Evolutionary conservation across 2,888 invertebrate genomes (phyloP), one percentile per base, ranked within the genome.

Genomic region (Philereme vetulata): DNA sequence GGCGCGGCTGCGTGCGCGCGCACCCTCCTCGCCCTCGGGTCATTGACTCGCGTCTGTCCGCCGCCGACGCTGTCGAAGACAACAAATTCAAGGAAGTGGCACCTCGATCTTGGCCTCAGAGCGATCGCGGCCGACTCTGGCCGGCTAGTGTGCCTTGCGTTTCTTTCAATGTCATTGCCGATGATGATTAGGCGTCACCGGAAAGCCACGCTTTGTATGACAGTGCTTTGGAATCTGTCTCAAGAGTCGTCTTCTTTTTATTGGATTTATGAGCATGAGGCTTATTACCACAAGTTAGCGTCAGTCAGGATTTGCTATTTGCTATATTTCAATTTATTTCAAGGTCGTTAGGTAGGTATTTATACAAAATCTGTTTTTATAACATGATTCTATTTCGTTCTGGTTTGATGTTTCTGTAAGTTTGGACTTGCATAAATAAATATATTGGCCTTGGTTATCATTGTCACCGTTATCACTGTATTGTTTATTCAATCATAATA

Each of bases 1-100:
- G 90, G 91, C 90, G 88, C 88, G 86, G 88, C 85, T 88, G 87
- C 86, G 88, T 90, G 90, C 90, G 90, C 86, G 90, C 90, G 90
- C 90, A 90, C 89, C 88, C 86, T 84, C 82, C 84, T 78, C 79
- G 84, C 82, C 83, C 81, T 85, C 83, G 77, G 91, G 91, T 90
- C 91, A 87, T 89, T 90, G 91, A 91, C 91, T 86, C 82, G 74
- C 71, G 78, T 75, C 78, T 80, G 78, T 71, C 79, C 77, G 77
- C 81, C 72, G 72, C 67, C 72, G 82, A 80, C 80, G 82, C 81
- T 76, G 84, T 74, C 72, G 80, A 85, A 85, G 80, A 86, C 82
- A 81, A 82, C 85, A 81, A 81, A 85, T 86, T 82, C 83, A 75
- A 66, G 72, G 82, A 84, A 84, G 78, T 75, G 78, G 71, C 74